Percentiles rank a stretch among this genome's conserved stretches.
These are phyloP conservation scores for Corythornis madagascariensis DNA, from an alignment of 2,113 vertebrate species.

Conservation along the genomic window DNA sequence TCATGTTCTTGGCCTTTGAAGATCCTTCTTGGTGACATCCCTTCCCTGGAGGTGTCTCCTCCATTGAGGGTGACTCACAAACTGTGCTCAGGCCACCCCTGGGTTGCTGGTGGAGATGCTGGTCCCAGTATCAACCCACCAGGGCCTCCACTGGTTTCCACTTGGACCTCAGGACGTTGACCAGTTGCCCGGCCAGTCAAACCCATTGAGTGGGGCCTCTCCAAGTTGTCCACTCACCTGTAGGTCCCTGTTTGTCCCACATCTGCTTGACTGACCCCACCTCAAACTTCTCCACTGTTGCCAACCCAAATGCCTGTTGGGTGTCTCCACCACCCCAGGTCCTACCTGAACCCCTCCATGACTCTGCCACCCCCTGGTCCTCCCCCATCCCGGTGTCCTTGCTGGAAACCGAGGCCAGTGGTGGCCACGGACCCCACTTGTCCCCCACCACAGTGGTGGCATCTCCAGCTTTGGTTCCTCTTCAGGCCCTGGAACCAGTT, in stretches of 20 bases:
- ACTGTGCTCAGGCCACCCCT: neutral
- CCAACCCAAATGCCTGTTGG: accelerated
- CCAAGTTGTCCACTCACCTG: neutral
- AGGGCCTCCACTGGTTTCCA: neutral
- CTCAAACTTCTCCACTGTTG: neutral
- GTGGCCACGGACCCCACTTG: neutral
- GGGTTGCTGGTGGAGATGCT: neutral
- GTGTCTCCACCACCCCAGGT: neutral
- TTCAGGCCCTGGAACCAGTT: accelerated
- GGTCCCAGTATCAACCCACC: too few relatives aligned
- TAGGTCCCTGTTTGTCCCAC: neutral
- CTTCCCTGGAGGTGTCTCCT: neutral
- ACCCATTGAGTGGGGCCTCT: neutral
- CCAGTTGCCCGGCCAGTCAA: neutral
- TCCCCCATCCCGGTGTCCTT: neutral
- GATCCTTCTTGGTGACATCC: neutral
- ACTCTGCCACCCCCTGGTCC: accelerated
- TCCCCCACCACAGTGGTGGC: neutral
- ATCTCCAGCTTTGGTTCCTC: neutral
- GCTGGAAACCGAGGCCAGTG: neutral
- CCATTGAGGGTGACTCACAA: neutral
- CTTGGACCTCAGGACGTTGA: neutral
- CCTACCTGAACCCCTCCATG: neutral
- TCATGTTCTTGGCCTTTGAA: neutral
- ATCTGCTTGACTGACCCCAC: neutral